Conservation (phyloP, 2,797 vertebrate genomes). For the Macrochelys suwanniensis region DNA sequence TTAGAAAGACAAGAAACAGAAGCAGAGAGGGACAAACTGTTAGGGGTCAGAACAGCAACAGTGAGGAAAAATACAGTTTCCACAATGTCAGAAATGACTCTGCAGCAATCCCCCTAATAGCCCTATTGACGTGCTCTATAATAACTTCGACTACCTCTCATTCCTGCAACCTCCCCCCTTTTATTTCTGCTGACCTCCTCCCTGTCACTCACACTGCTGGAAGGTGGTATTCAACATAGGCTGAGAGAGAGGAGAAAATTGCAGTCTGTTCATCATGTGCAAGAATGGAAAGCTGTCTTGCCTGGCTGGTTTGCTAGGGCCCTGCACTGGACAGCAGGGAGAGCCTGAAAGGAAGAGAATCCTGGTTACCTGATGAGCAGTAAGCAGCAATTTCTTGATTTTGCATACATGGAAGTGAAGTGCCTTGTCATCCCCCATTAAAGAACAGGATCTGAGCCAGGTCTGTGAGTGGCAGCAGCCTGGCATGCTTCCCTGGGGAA, state of each 20-base stretch:
- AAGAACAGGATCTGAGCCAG: not conserved
- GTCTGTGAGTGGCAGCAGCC: not conserved
- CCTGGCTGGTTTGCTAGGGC: not conserved
- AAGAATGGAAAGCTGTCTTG: not conserved
- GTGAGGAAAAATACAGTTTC: not conserved
- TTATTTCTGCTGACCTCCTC: not conserved
- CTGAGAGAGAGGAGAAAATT: not conserved
- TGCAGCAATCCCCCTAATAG: not conserved
- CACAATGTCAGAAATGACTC: not conserved
- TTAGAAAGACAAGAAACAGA: not conserved
- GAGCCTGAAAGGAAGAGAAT: not conserved
- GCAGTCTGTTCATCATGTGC: not conserved
- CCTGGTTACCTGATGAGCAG: not conserved
- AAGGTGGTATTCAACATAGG: not conserved
- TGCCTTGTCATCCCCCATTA: not conserved
- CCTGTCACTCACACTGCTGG: not conserved
- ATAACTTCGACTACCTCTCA: not conserved
- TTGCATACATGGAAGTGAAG: not conserved
- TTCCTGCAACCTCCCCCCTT: not conserved
- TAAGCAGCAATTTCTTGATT: not conserved
- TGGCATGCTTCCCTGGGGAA: not conserved
- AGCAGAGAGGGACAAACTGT: not conserved
- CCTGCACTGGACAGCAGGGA: not conserved
- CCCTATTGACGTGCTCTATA: not conserved
- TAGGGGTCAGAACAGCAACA: not conserved